Evolutionary conservation across 2,888 invertebrate species (phyloP), one percentile per base, ranked within the genome.

Genomic region (Hyposoter didymator): DNA sequence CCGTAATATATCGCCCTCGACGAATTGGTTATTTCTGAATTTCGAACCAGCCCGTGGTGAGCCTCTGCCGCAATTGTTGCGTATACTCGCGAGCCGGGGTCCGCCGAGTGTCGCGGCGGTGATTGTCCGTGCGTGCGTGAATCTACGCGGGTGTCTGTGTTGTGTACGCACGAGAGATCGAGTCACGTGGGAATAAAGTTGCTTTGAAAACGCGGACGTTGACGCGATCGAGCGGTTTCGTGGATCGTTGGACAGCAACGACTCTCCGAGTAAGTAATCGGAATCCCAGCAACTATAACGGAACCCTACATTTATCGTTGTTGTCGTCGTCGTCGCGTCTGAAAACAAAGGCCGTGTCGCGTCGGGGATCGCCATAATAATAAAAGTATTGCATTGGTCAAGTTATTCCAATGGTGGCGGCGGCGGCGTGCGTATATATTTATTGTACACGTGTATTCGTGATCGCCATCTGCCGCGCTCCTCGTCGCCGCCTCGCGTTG

Each of bases 381-480:
- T 39, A 74, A 70, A 78, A 78, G 59, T 67, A 82, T 66, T 70
- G 75, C 78, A n/a, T 45, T 19, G 17, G 32, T 43, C 19, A 7
- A 59, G 43, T 52, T 59, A 78, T 35, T 69, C 43, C 22, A 22
- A 32, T n/a, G 39, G 55, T 28, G 28, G 28, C 28, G n/a, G n/a
- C n/a, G n/a, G n/a, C n/a, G n/a, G 28, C 28, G 28, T 2, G 28
- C n/a, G 66, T 67, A 32, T 45, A 70, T 39, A 10, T 39, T 39
- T 32, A 49, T 64, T 35, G 22, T 39, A 70, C 79, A 69, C 73
- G 76, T 43, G 67, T 81, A 85, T 73, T 80, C 76, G 76, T 78
- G 85, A 82, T 85, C 80, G 82, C 85, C 85, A 85, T 85, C 85
- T 85, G 85, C 85, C 73, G 82, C 67, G 28, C 28, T 28, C 28